Evolutionary conservation across 1,140 invertebrate genomes (phyloP).

Genomic region (Zelostemma sp.): DNA sequence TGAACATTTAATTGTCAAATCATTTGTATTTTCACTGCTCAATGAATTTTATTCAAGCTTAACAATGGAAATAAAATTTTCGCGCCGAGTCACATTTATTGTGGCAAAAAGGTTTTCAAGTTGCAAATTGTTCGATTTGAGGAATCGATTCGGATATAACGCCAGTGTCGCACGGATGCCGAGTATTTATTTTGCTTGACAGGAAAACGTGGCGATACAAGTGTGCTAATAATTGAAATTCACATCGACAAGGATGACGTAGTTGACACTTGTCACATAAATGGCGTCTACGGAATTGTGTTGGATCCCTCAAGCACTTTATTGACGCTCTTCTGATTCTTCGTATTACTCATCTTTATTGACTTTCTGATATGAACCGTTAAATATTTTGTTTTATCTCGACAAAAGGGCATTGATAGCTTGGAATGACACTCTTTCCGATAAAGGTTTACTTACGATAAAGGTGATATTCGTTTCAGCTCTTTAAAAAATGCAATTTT

Average conservation of each 20-base stretch:
- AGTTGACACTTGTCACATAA: slow-evolving; percentile 1
- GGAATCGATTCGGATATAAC: neutral
- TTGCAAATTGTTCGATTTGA: no score
- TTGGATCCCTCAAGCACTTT: neutral
- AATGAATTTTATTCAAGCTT: neutral
- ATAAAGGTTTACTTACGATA: no score
- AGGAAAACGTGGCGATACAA: neutral
- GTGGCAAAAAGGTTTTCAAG: no score
- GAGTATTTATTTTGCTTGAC: no score
- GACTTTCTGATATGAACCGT: neutral
- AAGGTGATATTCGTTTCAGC: no score
- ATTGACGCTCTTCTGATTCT: neutral
- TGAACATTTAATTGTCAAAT: neutral
- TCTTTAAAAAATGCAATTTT: no score
- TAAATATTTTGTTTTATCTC: no score
- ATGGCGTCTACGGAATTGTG: slow-evolving; percentile 3
- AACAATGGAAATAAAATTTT: neutral
- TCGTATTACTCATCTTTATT: neutral
- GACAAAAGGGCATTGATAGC: no score
- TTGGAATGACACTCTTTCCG: no score
- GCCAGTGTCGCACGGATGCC: neutral
- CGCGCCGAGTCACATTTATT: no score
- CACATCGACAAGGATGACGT: neutral
- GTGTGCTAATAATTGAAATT: neutral
- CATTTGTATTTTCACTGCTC: neutral